Evolutionary conservation across 2,113 vertebrate species (phyloP).

Genomic region (Xiphorhynchus elegans): DNA sequence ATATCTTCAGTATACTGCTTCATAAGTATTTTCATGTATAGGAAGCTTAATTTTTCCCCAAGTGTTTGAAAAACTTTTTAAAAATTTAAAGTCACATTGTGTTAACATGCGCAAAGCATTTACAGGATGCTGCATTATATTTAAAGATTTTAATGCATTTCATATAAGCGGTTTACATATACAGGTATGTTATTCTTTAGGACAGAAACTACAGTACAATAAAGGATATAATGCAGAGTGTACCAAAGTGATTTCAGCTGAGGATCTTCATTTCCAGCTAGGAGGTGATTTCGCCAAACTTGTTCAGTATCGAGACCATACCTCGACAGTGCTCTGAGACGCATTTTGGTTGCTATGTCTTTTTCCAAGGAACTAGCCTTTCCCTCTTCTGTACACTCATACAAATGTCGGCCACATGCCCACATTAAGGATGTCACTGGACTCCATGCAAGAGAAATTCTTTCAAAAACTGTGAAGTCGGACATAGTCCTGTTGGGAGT

Average conservation of each 20-base stretch:
- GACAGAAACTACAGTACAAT: not conserved
- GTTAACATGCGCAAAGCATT: not conserved
- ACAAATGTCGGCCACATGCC: conserved; percentile 95
- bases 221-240: conserved; percentile 98
- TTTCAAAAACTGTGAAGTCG: conserved; percentile 97
- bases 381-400: conserved; percentile 90
- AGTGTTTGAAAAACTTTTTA: not conserved
- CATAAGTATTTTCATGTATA: conserved; percentile 93
- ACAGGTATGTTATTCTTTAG: not conserved
- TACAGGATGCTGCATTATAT: not conserved
- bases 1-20: conserved; percentile 95
- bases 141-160: not conserved
- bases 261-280: conserved; percentile 90
- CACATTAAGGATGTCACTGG: conserved; percentile 94
- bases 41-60: conserved; percentile 72
- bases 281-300: conserved; percentile 93
- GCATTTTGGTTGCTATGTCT: conserved; percentile 97
- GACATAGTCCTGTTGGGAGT: conserved; percentile 94
- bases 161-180: not conserved
- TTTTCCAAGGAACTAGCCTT: conserved; percentile 80
- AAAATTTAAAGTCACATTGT: not conserved
- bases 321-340: conserved; percentile 89
- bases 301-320: conserved; percentile 96
- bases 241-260: conserved; percentile 97
- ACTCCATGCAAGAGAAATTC: conserved; percentile 97